These are phyloP conservation scores for Anomalospiza imberbis DNA, from an alignment of 2,797 vertebrate species.

Conservation along the genomic window DNA sequence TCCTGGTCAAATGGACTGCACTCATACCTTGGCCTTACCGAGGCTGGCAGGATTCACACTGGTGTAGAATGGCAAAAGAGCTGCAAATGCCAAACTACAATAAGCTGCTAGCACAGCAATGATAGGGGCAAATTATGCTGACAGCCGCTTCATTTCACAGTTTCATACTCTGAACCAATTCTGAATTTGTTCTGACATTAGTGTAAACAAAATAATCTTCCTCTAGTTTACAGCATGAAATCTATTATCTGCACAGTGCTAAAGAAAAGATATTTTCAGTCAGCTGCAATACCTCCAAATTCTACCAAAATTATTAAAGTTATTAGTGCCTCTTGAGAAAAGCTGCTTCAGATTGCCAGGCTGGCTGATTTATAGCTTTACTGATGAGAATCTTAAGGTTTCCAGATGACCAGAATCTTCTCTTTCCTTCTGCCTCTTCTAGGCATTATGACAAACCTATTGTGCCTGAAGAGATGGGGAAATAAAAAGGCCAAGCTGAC, in stretches of 20 bases:
- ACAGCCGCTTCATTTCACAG: constrained; percentile 24
- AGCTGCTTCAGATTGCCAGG: not conserved
- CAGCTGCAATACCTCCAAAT: constrained; percentile 34
- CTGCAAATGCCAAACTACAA: not conserved
- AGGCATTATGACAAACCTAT: not conserved
- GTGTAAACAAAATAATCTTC: constrained; percentile 29
- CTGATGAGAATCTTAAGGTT: constrained; percentile 31
- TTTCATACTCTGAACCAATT: constrained; percentile 7
- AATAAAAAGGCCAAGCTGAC: not conserved
- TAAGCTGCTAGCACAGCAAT: not conserved
- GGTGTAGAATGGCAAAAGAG: not conserved
- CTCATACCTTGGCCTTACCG: not conserved
- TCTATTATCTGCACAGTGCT: not conserved
- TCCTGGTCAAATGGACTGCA: not conserved
- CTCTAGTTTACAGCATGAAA: constrained; percentile 6
- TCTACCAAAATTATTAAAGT: constrained; percentile 1
- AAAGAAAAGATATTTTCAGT: not conserved
- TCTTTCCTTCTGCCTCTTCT: not conserved
- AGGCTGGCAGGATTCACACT: not conserved
- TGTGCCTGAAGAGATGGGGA: not conserved
- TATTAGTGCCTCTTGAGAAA: constrained; percentile 28
- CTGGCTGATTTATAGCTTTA: constrained; percentile 11
- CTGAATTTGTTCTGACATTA: constrained; percentile 37
- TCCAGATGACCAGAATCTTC: constrained; percentile 8
- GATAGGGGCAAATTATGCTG: not conserved